Percentiles rank a stretch among this genome's conserved stretches.
Conservation (phyloP, 2,113 vertebrate genomes). For the Lepus timidus region DNA sequence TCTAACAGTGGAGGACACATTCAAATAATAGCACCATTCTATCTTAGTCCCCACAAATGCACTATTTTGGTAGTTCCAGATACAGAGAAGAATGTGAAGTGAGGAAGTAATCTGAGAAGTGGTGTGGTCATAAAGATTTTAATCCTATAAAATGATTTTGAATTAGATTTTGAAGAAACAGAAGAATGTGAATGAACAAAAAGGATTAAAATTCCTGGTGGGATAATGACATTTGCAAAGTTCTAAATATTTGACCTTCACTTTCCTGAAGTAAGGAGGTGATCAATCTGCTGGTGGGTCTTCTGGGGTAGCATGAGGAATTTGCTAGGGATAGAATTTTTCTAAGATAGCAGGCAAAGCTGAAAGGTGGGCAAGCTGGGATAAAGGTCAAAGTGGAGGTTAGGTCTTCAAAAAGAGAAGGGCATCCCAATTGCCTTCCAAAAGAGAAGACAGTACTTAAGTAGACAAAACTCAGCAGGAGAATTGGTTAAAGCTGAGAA, state of each 20-base stretch:
- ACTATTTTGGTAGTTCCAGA: not conserved
- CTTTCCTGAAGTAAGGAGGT: not conserved
- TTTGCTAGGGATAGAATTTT: not conserved
- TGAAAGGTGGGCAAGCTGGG: not conserved
- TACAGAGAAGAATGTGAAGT: not conserved
- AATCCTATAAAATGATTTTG: not conserved
- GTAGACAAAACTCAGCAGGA: not conserved
- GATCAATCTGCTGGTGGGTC: not conserved
- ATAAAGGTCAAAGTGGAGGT: not conserved
- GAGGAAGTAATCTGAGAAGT: not conserved
- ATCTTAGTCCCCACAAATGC: no score
- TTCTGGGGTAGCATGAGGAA: not conserved
- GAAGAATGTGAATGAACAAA: not conserved
- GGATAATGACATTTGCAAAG: not conserved
- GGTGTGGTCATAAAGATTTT: not conserved
- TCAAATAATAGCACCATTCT: no score
- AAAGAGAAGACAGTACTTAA: not conserved
- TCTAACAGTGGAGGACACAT: not conserved
- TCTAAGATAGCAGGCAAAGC: not conserved
- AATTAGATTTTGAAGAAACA: not conserved
- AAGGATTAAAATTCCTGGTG: not conserved
- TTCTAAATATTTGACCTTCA: not conserved
- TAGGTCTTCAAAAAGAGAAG: not conserved
- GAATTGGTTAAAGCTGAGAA: not conserved
- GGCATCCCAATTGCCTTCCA: not conserved